phyloP scores from a whole-genome alignment of 1,140 invertebrate genomes.

The Aradophagus sp. region DNA sequence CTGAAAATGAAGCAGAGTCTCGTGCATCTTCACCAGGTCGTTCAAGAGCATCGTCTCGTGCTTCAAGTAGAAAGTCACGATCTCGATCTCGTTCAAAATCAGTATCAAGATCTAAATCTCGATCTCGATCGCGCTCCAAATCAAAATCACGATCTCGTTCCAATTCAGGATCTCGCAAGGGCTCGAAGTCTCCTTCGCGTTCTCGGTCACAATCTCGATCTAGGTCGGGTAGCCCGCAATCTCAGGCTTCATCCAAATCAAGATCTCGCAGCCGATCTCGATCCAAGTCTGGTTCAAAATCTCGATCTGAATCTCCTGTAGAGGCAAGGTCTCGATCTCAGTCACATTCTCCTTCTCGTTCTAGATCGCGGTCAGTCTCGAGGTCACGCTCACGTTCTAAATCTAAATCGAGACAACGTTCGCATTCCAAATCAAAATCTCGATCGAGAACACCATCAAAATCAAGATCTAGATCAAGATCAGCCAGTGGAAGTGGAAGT shows the following conservation, averaged over 20 bases:
- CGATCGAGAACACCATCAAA: constrained; percentile 39
- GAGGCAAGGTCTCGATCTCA: constrained; percentile 58
- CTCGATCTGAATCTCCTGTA: constrained; percentile 61
- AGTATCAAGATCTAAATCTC: constrained; percentile 21
- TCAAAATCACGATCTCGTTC: constrained; percentile 62
- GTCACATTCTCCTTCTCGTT: constrained; percentile 61
- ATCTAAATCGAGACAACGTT: constrained; percentile 55
- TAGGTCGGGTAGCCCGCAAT: constrained; percentile 54
- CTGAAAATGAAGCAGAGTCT: constrained; percentile 61
- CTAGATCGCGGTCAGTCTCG: constrained; percentile 15
- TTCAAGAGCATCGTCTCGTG: constrained; percentile 56
- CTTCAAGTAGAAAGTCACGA: constrained; percentile 62
- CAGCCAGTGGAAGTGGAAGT: constrained; percentile 20
- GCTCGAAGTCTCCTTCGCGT: constrained; percentile 62
- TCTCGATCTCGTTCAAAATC: constrained; percentile 49
- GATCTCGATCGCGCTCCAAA: constrained; percentile 62
- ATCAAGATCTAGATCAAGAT: constrained; percentile 1
- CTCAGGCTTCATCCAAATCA: constrained; percentile 60
- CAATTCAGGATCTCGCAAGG: constrained; percentile 19
- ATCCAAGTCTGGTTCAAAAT: constrained; percentile 60
- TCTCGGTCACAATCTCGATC: constrained; percentile 68
- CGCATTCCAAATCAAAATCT: constrained; percentile 62
- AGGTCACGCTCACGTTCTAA: constrained; percentile 52
- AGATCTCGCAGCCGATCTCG: constrained; percentile 65
- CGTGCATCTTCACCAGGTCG: constrained; percentile 45